phyloP scores from a whole-genome alignment of 2,113 vertebrate species.

The Erythrolamprus reginae region DNA sequence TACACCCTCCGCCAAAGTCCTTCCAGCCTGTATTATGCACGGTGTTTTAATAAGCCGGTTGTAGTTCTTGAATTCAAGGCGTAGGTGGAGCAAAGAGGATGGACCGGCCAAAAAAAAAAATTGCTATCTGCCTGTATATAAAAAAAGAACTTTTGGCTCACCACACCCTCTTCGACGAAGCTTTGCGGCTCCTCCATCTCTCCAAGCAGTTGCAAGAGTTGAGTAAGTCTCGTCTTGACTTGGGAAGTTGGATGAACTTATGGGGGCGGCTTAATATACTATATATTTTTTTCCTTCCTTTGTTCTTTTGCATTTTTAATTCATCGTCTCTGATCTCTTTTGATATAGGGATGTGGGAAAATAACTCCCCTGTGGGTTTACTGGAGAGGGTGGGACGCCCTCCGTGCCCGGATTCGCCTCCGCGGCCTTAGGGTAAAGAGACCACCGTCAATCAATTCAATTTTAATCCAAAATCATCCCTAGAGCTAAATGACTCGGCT shows the following conservation, averaged over 20 bases:
- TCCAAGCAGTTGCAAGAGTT: background rate
- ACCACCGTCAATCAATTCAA: too few relatives aligned
- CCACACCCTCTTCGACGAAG: background rate
- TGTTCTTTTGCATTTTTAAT: background rate
- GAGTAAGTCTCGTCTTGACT: background rate
- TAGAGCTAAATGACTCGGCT: too few relatives aligned
- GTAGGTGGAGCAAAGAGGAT: background rate
- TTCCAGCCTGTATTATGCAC: background rate
- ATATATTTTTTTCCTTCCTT: background rate
- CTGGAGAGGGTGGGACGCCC: background rate
- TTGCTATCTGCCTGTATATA: background rate
- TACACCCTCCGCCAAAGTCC: background rate
- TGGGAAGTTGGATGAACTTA: background rate
- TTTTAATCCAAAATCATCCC: too few relatives aligned
- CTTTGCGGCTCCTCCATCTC: too few relatives aligned
- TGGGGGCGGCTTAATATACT: background rate
- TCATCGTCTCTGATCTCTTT: accelerated
- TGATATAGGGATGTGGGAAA: background rate
- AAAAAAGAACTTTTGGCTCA: background rate
- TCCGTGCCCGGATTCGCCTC: background rate
- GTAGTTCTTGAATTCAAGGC: background rate
- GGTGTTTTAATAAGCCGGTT: background rate
- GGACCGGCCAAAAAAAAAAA: background rate
- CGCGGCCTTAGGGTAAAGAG: too few relatives aligned
- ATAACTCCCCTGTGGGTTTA: background rate